Evolutionary conservation across 2,888 invertebrate species (phyloP).

Genomic region (Rotaria magnacalcarata): DNA sequence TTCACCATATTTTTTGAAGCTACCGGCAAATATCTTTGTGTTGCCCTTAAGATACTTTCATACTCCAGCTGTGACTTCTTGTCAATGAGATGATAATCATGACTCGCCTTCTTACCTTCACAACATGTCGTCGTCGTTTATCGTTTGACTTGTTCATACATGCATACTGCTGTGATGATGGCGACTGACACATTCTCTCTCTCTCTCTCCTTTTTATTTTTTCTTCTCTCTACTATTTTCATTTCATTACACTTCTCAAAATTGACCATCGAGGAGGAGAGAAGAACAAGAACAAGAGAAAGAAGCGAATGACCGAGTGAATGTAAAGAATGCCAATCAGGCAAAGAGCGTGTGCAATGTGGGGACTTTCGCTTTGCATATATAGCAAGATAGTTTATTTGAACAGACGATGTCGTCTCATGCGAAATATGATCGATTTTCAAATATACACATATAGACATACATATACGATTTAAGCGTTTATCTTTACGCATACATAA

Average conservation of each 20-base stretch:
- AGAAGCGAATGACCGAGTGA: not conserved
- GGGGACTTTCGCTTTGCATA: not conserved
- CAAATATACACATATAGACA: not conserved
- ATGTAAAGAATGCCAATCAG: slow-evolving; percentile 8
- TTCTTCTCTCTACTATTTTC: slow-evolving; percentile 5
- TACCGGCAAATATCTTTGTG: not conserved
- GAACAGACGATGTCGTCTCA: slow-evolving; percentile 5
- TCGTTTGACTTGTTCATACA: slow-evolving; percentile 11
- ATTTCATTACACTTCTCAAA: slow-evolving; percentile 22
- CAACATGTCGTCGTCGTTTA: slow-evolving; percentile 11
- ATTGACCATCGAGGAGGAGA: not conserved
- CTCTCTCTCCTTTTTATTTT: no score
- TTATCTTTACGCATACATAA: slow-evolving; percentile 2
- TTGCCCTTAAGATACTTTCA: not conserved
- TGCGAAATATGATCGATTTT: not conserved
- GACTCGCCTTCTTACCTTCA: not conserved
- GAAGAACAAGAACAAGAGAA: not conserved
- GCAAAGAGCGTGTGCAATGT: not conserved
- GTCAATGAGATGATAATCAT: slow-evolving; percentile 22
- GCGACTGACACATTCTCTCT: not conserved
- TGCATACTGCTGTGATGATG: not conserved
- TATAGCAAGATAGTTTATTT: not conserved
- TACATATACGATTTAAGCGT: not conserved
- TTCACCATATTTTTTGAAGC: not conserved
- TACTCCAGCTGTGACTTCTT: slow-evolving; percentile 10